These are phyloP conservation scores for Vombatus ursinus DNA, from an alignment of 2,113 vertebrate species.

Conservation along the genomic window DNA sequence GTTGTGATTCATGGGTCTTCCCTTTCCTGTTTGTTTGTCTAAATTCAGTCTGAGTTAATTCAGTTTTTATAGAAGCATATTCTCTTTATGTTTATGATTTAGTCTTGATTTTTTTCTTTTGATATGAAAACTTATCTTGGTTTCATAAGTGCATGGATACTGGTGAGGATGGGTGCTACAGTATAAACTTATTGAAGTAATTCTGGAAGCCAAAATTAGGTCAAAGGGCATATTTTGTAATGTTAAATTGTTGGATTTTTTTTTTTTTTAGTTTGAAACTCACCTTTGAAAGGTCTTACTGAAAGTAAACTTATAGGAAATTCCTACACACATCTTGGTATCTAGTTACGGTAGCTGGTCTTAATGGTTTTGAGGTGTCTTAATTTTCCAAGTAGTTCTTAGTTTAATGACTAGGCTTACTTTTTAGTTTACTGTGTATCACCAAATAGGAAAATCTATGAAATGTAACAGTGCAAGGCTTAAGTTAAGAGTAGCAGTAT, in stretches of 20 bases:
- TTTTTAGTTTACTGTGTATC: conserved; percentile 29
- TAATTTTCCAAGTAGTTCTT: conserved; percentile 55
- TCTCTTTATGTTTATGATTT: conserved; percentile 45
- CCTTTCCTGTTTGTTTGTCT: conserved; percentile 44
- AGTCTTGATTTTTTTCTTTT: conserved; percentile 46
- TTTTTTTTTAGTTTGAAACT: conserved; percentile 25
- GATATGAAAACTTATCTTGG: conserved; percentile 35
- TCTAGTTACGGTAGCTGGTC: conserved; percentile 13
- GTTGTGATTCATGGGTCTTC: conserved; percentile 19
- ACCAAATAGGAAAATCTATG: conserved; percentile 31
- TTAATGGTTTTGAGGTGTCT: background rate
- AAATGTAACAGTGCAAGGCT: conserved; percentile 40
- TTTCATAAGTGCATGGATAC: conserved; percentile 53
- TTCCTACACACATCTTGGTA: background rate
- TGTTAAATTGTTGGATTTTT: conserved; percentile 23
- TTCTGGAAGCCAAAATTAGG: conserved; percentile 40
- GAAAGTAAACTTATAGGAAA: conserved; percentile 43
- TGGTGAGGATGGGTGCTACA: conserved; percentile 39
- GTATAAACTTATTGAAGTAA: conserved; percentile 21
- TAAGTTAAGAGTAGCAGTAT: conserved; percentile 16
- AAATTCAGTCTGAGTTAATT: conserved; percentile 34
- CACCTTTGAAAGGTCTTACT: conserved; percentile 35
- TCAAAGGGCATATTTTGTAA: conserved; percentile 48
- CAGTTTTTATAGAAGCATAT: conserved; percentile 28
- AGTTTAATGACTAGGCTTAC: conserved; percentile 36